Conservation (phyloP, 2,797 vertebrate genomes). For the Danio tinwini region DNA sequence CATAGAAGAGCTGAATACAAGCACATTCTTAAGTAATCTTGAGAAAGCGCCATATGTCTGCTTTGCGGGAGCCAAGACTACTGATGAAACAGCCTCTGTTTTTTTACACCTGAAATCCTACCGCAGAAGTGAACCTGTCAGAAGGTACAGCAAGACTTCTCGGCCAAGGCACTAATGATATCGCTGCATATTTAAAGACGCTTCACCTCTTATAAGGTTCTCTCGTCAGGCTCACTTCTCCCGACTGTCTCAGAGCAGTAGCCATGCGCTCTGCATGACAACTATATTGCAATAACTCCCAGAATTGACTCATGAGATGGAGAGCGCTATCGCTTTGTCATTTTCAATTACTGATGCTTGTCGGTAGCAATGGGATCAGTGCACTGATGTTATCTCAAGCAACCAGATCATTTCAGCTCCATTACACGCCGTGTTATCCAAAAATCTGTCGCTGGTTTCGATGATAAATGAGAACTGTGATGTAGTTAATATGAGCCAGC, state of each 20-base stretch:
- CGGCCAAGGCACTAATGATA: conserved; percentile 58
- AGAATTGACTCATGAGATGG: conserved; percentile 42
- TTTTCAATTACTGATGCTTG: conserved; percentile 62
- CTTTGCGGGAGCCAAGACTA: conserved; percentile 38
- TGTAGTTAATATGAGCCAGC: conserved; percentile 44
- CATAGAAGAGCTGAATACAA: conserved; percentile 5
- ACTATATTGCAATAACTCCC: conserved; percentile 44
- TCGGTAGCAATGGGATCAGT: conserved; percentile 56
- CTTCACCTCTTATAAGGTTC: conserved; percentile 49
- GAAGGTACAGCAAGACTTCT: conserved; percentile 42
- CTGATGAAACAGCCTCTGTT: conserved; percentile 20
- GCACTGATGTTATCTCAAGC: conserved; percentile 60
- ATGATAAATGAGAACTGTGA: conserved; percentile 52
- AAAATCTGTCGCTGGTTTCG: conserved; percentile 47
- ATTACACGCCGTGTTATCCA: conserved; percentile 51
- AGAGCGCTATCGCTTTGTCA: conserved; percentile 50
- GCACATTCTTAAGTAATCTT: conserved; percentile 37
- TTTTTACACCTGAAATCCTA: conserved; percentile 32
- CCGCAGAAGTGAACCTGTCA: conserved; percentile 40
- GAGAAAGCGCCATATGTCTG: conserved; percentile 44
- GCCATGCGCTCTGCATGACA: conserved; percentile 38
- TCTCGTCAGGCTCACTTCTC: not conserved
- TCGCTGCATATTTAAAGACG: conserved; percentile 53
- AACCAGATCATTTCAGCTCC: conserved; percentile 52
- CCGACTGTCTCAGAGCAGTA: conserved; percentile 10